These are phyloP conservation scores for Craniophora ligustri DNA, from an alignment of 2,888 invertebrate genomes.

Conservation along the genomic window DNA sequence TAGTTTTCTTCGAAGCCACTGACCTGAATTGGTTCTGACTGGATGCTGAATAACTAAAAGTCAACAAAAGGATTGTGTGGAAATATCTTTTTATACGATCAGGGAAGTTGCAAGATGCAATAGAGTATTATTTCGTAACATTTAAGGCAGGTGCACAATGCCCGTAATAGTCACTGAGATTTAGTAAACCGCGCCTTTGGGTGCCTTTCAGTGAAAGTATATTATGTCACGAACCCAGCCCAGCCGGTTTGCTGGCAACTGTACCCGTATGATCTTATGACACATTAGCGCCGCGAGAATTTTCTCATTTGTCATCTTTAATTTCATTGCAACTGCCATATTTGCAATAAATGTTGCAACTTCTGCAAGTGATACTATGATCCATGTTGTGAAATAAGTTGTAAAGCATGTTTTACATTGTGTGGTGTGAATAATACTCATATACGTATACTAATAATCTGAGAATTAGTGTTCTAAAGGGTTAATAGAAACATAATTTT, in stretches of 20 bases:
- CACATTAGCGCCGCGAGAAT: slow-evolving; percentile 16
- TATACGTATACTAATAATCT: slow-evolving; percentile 9
- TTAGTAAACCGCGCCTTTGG: slow-evolving; percentile 40
- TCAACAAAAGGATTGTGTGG: slow-evolving; percentile 21
- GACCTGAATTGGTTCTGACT: slow-evolving; percentile 24
- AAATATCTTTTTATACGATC: slow-evolving; percentile 27
- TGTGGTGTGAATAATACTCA: slow-evolving; percentile 17
- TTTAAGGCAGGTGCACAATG: slow-evolving; percentile 45
- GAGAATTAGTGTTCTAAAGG: slow-evolving; percentile 4
- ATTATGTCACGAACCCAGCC: slow-evolving; percentile 70
- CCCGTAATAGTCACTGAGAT: slow-evolving; percentile 47
- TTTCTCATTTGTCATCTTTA: slow-evolving; percentile 29
- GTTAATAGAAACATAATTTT: background rate
- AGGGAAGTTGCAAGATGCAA: slow-evolving; percentile 39
- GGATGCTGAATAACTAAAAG: slow-evolving; percentile 14
- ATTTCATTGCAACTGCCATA: background rate
- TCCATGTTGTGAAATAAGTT: too few species aligned
- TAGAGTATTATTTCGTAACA: slow-evolving; percentile 34
- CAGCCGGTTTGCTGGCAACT: slow-evolving; percentile 47
- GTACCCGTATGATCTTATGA: slow-evolving; percentile 31
- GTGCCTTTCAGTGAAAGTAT: slow-evolving; percentile 72
- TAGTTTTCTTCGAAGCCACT: slow-evolving; percentile 13
- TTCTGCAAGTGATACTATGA: slow-evolving; percentile 20
- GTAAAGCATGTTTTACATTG: slow-evolving; percentile 7
- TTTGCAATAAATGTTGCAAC: slow-evolving; percentile 25